Conservation (phyloP, 2,797 vertebrate genomes). For the Sylvilagus floridanus region DNA sequence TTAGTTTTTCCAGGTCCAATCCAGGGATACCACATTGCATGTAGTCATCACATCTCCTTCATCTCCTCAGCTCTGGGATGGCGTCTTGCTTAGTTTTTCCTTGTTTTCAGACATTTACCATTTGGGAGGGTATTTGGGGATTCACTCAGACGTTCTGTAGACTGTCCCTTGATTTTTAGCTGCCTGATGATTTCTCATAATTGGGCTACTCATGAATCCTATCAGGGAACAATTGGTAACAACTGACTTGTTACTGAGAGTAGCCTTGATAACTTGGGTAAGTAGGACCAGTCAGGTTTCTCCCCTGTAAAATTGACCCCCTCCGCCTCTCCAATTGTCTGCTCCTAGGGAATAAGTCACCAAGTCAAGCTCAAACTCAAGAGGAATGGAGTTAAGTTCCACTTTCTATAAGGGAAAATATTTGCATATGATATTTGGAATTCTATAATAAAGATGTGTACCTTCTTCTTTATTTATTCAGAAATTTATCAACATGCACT, state of each 20-base stretch:
- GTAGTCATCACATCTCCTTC: neutral
- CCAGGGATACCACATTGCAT: no score
- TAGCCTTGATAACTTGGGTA: neutral
- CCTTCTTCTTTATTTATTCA: neutral
- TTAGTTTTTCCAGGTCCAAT: neutral
- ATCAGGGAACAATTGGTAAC: neutral
- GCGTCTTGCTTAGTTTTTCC: neutral
- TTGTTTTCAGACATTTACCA: neutral
- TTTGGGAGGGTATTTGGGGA: neutral
- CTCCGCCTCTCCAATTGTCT: neutral
- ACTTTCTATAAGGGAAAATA: neutral
- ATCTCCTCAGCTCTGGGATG: neutral
- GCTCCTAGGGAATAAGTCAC: neutral
- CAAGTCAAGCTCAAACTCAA: neutral
- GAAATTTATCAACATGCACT: neutral
- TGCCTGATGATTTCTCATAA: neutral
- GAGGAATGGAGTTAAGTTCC: neutral
- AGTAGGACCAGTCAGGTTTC: neutral
- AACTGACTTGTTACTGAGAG: neutral
- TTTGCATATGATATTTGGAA: neutral
- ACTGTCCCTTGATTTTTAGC: neutral
- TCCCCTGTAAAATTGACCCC: neutral
- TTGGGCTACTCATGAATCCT: no score
- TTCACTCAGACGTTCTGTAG: neutral
- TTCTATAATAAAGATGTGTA: neutral